Evolutionary conservation across 2,888 invertebrate genomes (phyloP).

Genomic region (Hirtodrosophila trivittata): DNA sequence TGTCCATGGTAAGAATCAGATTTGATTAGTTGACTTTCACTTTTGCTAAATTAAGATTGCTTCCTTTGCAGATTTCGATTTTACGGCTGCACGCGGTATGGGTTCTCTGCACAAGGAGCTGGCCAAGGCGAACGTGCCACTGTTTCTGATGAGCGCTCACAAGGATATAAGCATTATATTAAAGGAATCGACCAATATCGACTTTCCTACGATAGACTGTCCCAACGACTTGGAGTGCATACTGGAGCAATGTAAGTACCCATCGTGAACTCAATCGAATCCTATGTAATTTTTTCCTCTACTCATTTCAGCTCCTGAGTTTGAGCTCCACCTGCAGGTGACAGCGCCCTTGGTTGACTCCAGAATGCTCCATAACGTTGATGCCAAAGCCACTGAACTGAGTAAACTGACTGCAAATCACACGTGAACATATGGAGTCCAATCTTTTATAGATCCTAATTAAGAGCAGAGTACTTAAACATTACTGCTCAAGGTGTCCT

Average conservation of each 20-base stretch:
- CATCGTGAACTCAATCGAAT: too few relatives aligned
- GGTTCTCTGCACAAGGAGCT: constrained; percentile 90
- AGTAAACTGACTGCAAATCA: constrained; percentile 49
- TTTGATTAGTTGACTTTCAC: too few relatives aligned
- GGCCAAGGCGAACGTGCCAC: constrained; percentile 88
- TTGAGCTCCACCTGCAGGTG: constrained; percentile 77
- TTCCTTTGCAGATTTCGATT: constrained; percentile 88
- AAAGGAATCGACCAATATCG: constrained; percentile 81
- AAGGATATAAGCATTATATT: constrained; percentile 79
- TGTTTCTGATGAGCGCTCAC: constrained; percentile 86
- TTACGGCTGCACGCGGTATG: constrained; percentile 93
- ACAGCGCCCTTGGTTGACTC: constrained; percentile 76
- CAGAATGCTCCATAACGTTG: constrained; percentile 27
- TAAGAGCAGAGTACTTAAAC: constrained; percentile 4
- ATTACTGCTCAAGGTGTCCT: too few relatives aligned
- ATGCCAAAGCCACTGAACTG: constrained; percentile 49
- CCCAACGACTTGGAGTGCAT: constrained; percentile 79
- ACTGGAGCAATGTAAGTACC: constrained; percentile 77
- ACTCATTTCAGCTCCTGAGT: constrained; percentile 65
- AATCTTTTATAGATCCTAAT: neutral
- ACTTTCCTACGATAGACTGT: constrained; percentile 76
- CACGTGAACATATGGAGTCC: constrained; percentile 22
- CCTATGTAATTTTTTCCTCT: constrained; percentile 3
- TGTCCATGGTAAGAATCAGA: constrained; percentile 86
- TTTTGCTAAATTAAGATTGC: neutral